Evolutionary conservation across 2,888 invertebrate species (phyloP).

Genomic region (Spodoptera exigua): DNA sequence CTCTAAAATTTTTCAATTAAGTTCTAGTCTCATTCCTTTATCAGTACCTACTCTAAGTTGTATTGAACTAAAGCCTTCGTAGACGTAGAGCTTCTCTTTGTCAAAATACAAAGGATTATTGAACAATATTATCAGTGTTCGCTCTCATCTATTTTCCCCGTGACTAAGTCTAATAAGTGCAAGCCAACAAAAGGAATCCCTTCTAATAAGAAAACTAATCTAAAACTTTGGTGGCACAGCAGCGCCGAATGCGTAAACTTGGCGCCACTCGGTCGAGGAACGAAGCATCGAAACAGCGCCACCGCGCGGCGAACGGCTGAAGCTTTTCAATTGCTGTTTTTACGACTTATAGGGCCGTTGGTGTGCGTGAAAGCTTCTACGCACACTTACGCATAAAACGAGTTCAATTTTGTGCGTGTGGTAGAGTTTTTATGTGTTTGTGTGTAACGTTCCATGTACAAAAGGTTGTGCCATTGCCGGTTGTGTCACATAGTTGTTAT

Average conservation of each 20-base stretch:
- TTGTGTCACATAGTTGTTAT: slow-evolving; percentile 76
- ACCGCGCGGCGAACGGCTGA: slow-evolving; percentile 86
- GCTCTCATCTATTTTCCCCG: slow-evolving; percentile 48
- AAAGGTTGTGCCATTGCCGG: slow-evolving; percentile 69
- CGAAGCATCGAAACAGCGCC: slow-evolving; percentile 81
- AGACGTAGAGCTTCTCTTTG: slow-evolving; percentile 9
- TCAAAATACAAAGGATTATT: slow-evolving; percentile 42
- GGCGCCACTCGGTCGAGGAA: slow-evolving; percentile 64
- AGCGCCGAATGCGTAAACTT: slow-evolving; percentile 77
- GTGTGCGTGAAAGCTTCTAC: slow-evolving; percentile 80
- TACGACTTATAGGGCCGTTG: slow-evolving; percentile 67
- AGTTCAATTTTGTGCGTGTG: slow-evolving; percentile 80
- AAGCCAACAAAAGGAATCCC: slow-evolving; percentile 62
- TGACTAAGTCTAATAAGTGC: slow-evolving; percentile 66
- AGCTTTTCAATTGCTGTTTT: slow-evolving; percentile 84
- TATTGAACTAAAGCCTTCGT: neutral
- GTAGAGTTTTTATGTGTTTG: slow-evolving; percentile 77
- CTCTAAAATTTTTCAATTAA: no score
- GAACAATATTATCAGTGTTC: slow-evolving; percentile 30
- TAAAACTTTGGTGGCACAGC: slow-evolving; percentile 74
- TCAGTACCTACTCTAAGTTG: slow-evolving; percentile 3
- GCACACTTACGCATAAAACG: slow-evolving; percentile 76
- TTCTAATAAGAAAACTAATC: slow-evolving; percentile 78
- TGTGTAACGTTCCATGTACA: slow-evolving; percentile 80
- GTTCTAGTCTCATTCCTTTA: no score